Conservation (phyloP, 2,888 invertebrate species). For the Papilio gigon region DNA sequence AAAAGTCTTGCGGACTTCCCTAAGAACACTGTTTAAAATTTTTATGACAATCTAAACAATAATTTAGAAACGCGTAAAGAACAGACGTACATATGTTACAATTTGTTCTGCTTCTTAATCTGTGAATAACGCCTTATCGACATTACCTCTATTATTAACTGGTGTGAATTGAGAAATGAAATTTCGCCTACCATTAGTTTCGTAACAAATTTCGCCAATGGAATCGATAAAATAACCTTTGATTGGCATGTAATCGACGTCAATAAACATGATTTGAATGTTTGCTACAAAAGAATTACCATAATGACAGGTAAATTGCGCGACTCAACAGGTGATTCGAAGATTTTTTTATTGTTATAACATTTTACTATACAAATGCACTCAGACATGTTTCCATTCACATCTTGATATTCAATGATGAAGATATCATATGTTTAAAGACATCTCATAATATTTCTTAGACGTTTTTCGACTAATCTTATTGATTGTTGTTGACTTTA, state of each 20-base stretch:
- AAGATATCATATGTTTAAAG: background rate
- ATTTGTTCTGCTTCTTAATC: no score
- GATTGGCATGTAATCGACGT: conserved; percentile 34
- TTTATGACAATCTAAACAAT: background rate
- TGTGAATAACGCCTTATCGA: background rate
- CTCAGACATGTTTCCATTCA: background rate
- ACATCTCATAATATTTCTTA: background rate
- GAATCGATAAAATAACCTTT: conserved; percentile 36
- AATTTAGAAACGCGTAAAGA: background rate
- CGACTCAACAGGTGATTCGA: background rate
- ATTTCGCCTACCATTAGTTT: conserved; percentile 37
- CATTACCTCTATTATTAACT: conserved; percentile 20
- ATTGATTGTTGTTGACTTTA: background rate
- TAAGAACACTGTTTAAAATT: no score
- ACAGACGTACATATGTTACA: background rate
- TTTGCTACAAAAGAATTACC: conserved; percentile 26
- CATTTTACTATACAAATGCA: background rate
- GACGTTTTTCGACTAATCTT: background rate
- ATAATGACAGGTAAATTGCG: conserved; percentile 30
- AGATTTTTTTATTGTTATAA: conserved; percentile 1
- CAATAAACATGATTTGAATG: conserved; percentile 27
- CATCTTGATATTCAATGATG: background rate
- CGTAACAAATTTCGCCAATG: conserved; percentile 34
- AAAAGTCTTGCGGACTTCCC: no score
- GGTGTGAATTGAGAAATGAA: conserved; percentile 37